phyloP scores from a whole-genome alignment of 2,888 invertebrate genomes.

The Pinctada fucata region DNA sequence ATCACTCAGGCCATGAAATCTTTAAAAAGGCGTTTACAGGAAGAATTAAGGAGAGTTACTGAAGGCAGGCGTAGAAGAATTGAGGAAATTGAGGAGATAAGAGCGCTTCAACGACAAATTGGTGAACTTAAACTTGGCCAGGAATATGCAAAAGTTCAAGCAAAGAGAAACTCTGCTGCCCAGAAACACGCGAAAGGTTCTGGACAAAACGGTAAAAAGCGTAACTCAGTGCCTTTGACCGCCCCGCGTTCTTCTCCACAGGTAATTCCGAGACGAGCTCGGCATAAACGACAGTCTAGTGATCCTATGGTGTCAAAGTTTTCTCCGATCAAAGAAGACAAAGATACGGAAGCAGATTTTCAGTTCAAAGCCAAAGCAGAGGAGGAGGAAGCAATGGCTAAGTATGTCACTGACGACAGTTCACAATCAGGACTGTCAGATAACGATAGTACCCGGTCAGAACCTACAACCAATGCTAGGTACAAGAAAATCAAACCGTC shows the following conservation, averaged over 20 bases:
- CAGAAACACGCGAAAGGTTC: constrained; percentile 22
- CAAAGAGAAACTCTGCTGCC: constrained; percentile 34
- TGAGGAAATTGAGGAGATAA: constrained; percentile 77
- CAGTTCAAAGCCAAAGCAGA: constrained; percentile 58
- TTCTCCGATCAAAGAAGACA: constrained; percentile 79
- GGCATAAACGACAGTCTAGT: constrained; percentile 80
- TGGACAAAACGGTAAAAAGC: constrained; percentile 53
- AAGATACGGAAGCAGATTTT: constrained; percentile 77
- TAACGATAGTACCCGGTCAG: constrained; percentile 70
- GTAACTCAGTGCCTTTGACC: constrained; percentile 45
- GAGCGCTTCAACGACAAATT: constrained; percentile 71
- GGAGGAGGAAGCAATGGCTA: constrained; percentile 42
- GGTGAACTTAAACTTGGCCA: constrained; percentile 66
- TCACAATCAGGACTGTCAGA: constrained; percentile 71
- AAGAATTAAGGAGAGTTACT: constrained; percentile 78
- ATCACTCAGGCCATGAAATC: constrained; percentile 75
- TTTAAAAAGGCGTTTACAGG: constrained; percentile 76
- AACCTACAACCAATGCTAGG: constrained; percentile 57
- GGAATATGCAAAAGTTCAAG: constrained; percentile 48
- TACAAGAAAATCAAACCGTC: constrained; percentile 60
- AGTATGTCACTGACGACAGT: constrained; percentile 67
- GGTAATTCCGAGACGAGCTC: constrained; percentile 69
- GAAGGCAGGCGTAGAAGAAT: constrained; percentile 74
- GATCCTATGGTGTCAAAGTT: constrained; percentile 80
- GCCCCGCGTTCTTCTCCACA: constrained; percentile 71